Base-by-base conservation (phyloP, 2,797 vertebrate species). In the Sphenodon punctatus region DNA sequence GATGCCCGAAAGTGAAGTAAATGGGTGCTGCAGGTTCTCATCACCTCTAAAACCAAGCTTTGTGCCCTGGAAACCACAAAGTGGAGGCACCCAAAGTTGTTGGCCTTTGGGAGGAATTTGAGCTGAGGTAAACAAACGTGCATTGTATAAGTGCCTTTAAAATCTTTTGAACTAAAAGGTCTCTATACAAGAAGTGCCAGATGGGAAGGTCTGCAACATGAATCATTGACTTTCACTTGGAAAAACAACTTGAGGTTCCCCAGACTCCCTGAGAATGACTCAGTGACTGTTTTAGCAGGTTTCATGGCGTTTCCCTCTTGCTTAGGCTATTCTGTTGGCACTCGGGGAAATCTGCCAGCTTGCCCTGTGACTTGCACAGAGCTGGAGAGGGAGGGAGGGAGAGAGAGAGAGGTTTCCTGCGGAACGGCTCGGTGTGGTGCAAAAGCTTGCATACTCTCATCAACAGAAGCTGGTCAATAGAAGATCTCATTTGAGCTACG, bases 331-430 rank as follows among this genome's bases (percentile, higher is more conserved):
- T n/a, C n/a, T n/a, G 32, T 17, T 22, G 69, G 12, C 82, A 64
- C 66, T 34, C 43, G 63, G 53, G 63, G 60, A 76, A 77, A 48
- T 16, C 53, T 81, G 63, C 63, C 61, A 36, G 32, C 20, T 67
- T 1, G 0, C 16, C 10, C 34, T 19, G 16, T 3, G 5, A 19
- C 46, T 51, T 23, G 61, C 53, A 34, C 45, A 80, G 49, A 46
- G 55, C n/a, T n/a, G n/a, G n/a, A n/a, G n/a, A n/a, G n/a, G n/a
- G n/a, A n/a, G n/a, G n/a, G n/a, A n/a, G n/a, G n/a, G n/a, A n/a
- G n/a, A n/a, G n/a, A n/a, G n/a, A n/a, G n/a, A n/a, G n/a, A n/a
- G n/a, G n/a, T n/a, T n/a, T n/a, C n/a, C n/a, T n/a, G n/a, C n/a
- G n/a, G n/a, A n/a, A n/a, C n/a, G n/a, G n/a, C n/a, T n/a, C n/a